Conservation (phyloP, 2,113 vertebrate genomes). For the Tupaia tana region DNA sequence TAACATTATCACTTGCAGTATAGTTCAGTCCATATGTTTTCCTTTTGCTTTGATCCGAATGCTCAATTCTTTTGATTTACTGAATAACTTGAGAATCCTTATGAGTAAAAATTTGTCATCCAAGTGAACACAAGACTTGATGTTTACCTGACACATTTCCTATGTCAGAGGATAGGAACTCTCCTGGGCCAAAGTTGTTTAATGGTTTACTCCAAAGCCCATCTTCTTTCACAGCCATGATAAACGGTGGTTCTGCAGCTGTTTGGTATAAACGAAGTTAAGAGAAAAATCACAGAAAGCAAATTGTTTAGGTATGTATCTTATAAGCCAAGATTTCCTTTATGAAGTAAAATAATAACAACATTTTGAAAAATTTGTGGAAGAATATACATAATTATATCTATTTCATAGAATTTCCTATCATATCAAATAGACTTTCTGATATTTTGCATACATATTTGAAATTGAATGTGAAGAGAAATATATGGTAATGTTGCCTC, state of each 20-base stretch:
- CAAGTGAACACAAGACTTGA: not conserved
- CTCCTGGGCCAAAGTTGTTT: slow-evolving; percentile 83
- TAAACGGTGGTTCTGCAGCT: slow-evolving; percentile 84
- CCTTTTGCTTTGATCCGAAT: not conserved
- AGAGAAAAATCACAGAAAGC: slow-evolving; percentile 7
- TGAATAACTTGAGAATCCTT: not conserved
- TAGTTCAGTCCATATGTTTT: not conserved
- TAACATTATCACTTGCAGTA: not conserved
- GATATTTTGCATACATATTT: slow-evolving; percentile 15
- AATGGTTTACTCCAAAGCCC: slow-evolving; percentile 87
- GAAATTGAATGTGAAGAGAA: not conserved
- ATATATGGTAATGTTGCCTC: not conserved
- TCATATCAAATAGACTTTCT: not conserved
- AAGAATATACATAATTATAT: not conserved
- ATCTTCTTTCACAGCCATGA: slow-evolving; percentile 83
- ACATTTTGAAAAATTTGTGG: not conserved
- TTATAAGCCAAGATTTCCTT: not conserved
- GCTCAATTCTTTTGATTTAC: not conserved
- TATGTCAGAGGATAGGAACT: slow-evolving; percentile 79
- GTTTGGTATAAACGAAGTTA: slow-evolving; percentile 25
- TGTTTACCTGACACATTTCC: slow-evolving; percentile 86
- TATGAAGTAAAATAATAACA: slow-evolving; percentile 19
- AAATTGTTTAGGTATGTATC: not conserved
- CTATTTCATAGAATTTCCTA: not conserved
- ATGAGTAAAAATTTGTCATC: not conserved